Evolutionary conservation across 1,140 invertebrate genomes (phyloP).

Genomic region (Papilio machaon): DNA sequence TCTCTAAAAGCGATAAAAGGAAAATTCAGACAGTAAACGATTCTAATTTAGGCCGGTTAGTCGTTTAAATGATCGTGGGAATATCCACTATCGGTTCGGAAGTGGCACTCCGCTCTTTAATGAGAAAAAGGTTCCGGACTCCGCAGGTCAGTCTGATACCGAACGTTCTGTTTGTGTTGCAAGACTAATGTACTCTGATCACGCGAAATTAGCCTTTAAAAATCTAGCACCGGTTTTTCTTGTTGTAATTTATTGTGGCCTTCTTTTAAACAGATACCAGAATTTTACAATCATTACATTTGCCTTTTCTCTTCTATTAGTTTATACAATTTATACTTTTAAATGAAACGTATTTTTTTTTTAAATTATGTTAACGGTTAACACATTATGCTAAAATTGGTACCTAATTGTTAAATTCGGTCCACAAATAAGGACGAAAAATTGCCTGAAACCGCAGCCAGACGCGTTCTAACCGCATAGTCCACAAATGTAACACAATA

Average conservation of each 20-base stretch:
- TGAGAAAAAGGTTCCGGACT: constrained; percentile 32
- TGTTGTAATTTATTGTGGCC: not conserved
- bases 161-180: constrained; percentile 21
- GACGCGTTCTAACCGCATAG: constrained; percentile 51
- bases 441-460: constrained; percentile 55
- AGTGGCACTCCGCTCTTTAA: constrained; percentile 22
- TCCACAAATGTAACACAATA: constrained; percentile 57
- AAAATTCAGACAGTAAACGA: constrained; percentile 36
- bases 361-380: not conserved
- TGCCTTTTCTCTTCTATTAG: not conserved
- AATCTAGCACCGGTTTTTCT: constrained; percentile 18
- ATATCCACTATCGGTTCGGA: constrained; percentile 34
- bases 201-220: constrained; percentile 25
- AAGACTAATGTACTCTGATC: constrained; percentile 27
- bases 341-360: not conserved
- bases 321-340: not conserved
- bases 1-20: constrained; percentile 16
- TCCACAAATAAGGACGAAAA: constrained; percentile 50
- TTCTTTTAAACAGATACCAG: constrained; percentile 2
- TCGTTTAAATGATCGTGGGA: constrained; percentile 38
- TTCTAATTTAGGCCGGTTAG: constrained; percentile 34
- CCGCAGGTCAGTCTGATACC: constrained; percentile 20
- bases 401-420: constrained; percentile 37
- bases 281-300: not conserved
- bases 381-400: not conserved